These are phyloP conservation scores for Acromyrmex echinatior DNA, from an alignment of 1,140 invertebrate species.

Conservation along the genomic window DNA sequence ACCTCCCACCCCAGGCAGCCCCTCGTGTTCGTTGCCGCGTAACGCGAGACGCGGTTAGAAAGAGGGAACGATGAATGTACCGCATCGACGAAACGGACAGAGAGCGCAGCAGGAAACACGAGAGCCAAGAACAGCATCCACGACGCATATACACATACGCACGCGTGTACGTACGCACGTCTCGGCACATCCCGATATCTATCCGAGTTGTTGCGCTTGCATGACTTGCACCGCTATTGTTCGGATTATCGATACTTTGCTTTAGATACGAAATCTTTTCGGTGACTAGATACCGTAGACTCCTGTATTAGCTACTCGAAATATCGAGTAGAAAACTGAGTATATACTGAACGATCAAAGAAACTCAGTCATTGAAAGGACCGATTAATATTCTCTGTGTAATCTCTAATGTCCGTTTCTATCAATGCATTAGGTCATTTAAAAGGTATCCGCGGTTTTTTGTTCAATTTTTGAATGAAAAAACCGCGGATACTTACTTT, in stretches of 20 bases:
- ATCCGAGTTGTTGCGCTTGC: slow-evolving; percentile 38
- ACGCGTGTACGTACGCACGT: background rate
- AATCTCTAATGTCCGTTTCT: background rate
- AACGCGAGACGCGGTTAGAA: slow-evolving; percentile 42
- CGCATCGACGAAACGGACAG: slow-evolving; percentile 13
- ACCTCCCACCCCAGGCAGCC: background rate
- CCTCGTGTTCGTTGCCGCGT: slow-evolving; percentile 19
- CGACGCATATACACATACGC: background rate
- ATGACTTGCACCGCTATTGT: slow-evolving; percentile 46
- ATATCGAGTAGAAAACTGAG: background rate
- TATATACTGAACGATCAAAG: background rate
- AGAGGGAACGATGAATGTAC: slow-evolving; percentile 45
- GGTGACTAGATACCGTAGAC: background rate
- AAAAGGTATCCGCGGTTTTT: too few species aligned
- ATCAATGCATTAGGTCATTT: too few species aligned
- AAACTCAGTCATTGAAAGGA: too few species aligned
- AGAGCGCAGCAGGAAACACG: slow-evolving; percentile 40
- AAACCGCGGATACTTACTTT: too few species aligned
- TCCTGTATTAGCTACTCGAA: background rate
- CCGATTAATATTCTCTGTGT: background rate
- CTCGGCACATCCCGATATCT: slow-evolving; percentile 19
- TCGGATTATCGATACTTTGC: slow-evolving; percentile 45
- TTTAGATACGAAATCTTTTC: slow-evolving; percentile 30
- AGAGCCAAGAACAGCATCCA: slow-evolving; percentile 34
- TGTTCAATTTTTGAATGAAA: too few species aligned